Conservation (phyloP, 2,888 invertebrate genomes). For the Drosophila paranaensis region DNA sequence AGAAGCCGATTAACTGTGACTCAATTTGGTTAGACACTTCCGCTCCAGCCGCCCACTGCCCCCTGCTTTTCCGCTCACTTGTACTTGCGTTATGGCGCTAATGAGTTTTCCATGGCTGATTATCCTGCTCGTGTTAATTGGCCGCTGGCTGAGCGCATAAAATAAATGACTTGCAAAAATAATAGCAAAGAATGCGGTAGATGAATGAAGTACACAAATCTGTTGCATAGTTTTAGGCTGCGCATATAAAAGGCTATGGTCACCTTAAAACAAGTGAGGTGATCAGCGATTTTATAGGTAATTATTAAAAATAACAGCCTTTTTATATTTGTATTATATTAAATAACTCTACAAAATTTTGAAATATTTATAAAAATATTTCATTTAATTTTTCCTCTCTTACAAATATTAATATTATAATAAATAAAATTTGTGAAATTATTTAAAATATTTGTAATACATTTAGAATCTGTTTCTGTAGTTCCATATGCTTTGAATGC, state of each 20-base stretch:
- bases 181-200: not conserved
- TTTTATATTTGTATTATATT: too few species aligned
- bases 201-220: not conserved
- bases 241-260: not conserved
- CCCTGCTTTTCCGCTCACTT: not conserved
- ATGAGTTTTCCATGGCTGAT: slow-evolving; percentile 42
- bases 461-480: too few species aligned
- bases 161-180: slow-evolving; percentile 28
- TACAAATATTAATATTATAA: too few species aligned
- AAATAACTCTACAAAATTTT: too few species aligned
- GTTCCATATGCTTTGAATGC: not conserved
- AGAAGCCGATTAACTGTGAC: slow-evolving; percentile 16
- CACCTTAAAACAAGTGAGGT: not conserved
- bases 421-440: too few species aligned
- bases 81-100: slow-evolving; percentile 29
- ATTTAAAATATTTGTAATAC: too few species aligned
- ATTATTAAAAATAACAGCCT: not conserved
- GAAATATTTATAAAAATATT: too few species aligned
- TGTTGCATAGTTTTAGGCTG: slow-evolving; percentile 34
- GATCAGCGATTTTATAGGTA: not conserved
- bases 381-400: too few species aligned
- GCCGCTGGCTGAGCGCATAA: slow-evolving; percentile 9
- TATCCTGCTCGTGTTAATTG: slow-evolving; percentile 54
- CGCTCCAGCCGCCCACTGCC: not conserved
- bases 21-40: slow-evolving; percentile 23